Evolutionary conservation across 2,888 invertebrate species (phyloP), one percentile per base, ranked within the genome.

Genomic region (Octodonta nipae): DNA sequence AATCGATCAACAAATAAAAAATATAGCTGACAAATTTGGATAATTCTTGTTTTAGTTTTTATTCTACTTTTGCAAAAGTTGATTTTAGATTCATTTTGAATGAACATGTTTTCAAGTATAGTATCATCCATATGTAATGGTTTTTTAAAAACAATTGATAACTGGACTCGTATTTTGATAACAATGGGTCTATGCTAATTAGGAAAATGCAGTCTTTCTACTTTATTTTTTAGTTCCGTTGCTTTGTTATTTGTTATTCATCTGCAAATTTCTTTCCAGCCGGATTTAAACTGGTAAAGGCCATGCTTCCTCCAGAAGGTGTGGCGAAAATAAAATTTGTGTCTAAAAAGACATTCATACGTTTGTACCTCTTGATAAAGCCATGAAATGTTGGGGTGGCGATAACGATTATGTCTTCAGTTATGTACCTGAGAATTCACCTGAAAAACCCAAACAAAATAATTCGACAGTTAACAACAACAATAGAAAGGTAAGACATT

Each of bases 221-320:
- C 1, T 22, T 22, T 33, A 12, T 15, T 15, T 17, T 28, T 14
- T 28, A 34, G 22, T 33, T 15, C 13, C 16, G n/a, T n/a, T n/a
- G n/a, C n/a, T n/a, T n/a, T n/a, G n/a, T n/a, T n/a, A n/a, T n/a
- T n/a, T n/a, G 13, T 11, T 16, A 16, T 17, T 4, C n/a, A 10
- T 30, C 29, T 28, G n/a, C n/a, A n/a, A n/a, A 31, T 32, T 37
- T 37, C 36, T 33, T 65, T 65, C 38, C 52, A 82, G 87, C 92
- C 41, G 86, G 86, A 1, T 92, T 92, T 63, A 89, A 84, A 64
- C 72, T 93, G 26, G 81, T 93, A 5, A 92, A 89, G 61, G 67
- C 77, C 0, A 71, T 89, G 66, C 58, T 95, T 32, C 91, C 89
- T 2, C 77, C 86, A 1, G 84, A 85, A 59, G 89, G 88, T 7